Conservation (phyloP, 2,888 invertebrate genomes). For the Copidosoma aretas region DNA sequence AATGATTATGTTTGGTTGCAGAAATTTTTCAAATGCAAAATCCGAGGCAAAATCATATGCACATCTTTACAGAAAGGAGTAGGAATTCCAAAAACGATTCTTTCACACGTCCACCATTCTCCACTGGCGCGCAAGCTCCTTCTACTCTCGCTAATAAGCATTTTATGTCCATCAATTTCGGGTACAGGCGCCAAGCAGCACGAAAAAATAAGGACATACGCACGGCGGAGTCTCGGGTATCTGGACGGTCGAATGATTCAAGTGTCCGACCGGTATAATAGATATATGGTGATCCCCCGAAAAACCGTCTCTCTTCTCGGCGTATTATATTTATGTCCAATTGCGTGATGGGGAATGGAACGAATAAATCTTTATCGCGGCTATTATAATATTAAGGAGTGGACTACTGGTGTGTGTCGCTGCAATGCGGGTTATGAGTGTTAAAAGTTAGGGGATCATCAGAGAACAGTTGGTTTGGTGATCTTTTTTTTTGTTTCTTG, state of each 20-base stretch:
- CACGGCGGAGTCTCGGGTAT: too few species aligned
- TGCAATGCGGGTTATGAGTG: conserved; percentile 1
- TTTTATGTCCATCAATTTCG: conserved; percentile 20
- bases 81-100: not conserved
- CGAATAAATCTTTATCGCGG: conserved; percentile 35
- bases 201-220: not conserved
- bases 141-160: conserved; percentile 18
- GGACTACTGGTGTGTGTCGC: not conserved
- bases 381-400: conserved; percentile 31
- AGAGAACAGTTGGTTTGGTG: too few species aligned
- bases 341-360: not conserved
- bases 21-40: too few species aligned
- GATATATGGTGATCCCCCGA: not conserved
- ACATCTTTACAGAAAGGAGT: too few species aligned
- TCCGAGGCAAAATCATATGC: too few species aligned
- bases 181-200: not conserved
- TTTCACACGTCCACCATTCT: not conserved
- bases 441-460: not conserved
- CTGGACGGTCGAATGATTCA: too few species aligned
- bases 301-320: not conserved
- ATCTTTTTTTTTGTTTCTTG: too few species aligned
- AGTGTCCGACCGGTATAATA: too few species aligned
- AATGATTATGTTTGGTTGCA: too few species aligned
- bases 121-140: not conserved
- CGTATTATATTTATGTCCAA: not conserved